A percentile compares a stretch with the other conserved stretches of the same genome.
Evolutionary conservation across 92 coral and sea anemone genomes (phyloP).

Genomic region (Umimayanthus kanabou): DNA sequence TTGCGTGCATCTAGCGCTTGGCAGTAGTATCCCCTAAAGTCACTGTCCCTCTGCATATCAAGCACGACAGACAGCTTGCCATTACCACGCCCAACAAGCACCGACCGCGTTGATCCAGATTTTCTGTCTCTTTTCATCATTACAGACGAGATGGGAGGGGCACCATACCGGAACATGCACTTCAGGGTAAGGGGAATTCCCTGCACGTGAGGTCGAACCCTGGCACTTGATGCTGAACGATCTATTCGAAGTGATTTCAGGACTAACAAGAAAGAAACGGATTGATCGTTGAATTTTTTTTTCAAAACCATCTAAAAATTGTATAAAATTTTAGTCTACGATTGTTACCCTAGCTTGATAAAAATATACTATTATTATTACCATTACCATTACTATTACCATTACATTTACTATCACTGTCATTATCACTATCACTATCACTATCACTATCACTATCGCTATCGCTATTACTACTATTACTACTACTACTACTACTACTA

Average conservation of each 20-base stretch:
- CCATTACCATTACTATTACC: no score
- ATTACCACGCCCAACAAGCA: neutral
- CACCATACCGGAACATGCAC: conserved; percentile 27
- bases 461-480: no score
- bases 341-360: no score
- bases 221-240: conserved; percentile 5
- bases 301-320: neutral
- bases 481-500: no score
- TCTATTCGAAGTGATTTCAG: conserved; percentile 28
- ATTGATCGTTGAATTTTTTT: neutral
- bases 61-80: conserved; percentile 1
- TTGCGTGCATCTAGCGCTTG: conserved; percentile 27
- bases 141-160: conserved; percentile 33
- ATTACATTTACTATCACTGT: no score
- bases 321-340: neutral
- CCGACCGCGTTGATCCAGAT: neutral
- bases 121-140: neutral
- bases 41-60: neutral
- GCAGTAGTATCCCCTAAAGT: conserved; percentile 2
- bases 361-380: no score
- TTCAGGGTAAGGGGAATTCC: conserved; percentile 27
- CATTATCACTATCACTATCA: no score
- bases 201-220: neutral
- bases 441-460: no score
- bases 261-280: neutral